These are phyloP conservation scores for Menidia beryllina DNA, from an alignment of 2,113 vertebrate genomes.

Conservation along the genomic window DNA sequence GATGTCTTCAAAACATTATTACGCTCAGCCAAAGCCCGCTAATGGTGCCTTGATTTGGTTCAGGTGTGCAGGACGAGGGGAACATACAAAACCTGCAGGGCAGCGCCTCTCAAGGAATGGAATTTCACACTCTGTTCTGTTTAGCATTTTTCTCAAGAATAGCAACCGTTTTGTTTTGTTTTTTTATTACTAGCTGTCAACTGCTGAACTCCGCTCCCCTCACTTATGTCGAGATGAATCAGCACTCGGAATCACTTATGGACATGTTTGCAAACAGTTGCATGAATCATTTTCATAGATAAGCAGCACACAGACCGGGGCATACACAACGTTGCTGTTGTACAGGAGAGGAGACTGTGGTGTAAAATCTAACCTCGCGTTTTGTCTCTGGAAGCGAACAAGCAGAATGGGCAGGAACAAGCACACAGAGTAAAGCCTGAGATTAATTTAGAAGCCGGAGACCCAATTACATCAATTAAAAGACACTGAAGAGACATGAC, in stretches of 20 bases:
- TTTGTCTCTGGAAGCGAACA: slow-evolving; percentile 6
- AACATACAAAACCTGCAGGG: too few species aligned
- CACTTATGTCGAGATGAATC: slow-evolving; percentile 26
- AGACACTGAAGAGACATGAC: slow-evolving; percentile 7
- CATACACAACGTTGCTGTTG: neutral
- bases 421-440: slow-evolving; percentile 20
- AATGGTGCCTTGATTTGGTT: too few species aligned
- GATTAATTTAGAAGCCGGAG: slow-evolving; percentile 47
- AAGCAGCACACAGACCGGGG: neutral
- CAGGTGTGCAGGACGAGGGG: too few species aligned
- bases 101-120: too few species aligned
- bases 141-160: too few species aligned
- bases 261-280: slow-evolving; percentile 27
- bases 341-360: slow-evolving; percentile 9
- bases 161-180: too few species aligned
- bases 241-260: slow-evolving; percentile 2
- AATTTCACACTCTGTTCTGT: too few species aligned
- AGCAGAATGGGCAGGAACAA: slow-evolving; percentile 7
- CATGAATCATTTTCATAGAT: slow-evolving; percentile 9
- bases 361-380: slow-evolving; percentile 22
- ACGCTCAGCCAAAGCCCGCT: too few species aligned
- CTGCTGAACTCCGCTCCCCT: slow-evolving; percentile 19
- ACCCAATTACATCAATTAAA: slow-evolving; percentile 48
- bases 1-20: too few species aligned
- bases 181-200: slow-evolving; percentile 32